These are phyloP conservation scores for Coenonympha glycerion DNA, from an alignment of 2,888 invertebrate species.

Conservation along the genomic window DNA sequence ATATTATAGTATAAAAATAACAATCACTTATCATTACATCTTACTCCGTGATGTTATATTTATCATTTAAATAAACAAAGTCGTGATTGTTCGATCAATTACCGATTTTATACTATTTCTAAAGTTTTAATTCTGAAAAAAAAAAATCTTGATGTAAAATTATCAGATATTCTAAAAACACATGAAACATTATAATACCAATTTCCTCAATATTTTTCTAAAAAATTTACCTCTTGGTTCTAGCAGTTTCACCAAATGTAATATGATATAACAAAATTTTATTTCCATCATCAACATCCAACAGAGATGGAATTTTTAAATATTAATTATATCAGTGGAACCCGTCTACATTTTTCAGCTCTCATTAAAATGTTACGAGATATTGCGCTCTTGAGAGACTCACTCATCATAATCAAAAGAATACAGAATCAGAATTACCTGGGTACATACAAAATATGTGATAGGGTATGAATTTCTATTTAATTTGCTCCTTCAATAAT, in stretches of 20 bases:
- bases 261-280: background rate
- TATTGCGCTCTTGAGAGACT: constrained; percentile 24
- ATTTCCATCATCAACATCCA: background rate
- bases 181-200: background rate
- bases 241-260: constrained; percentile 4
- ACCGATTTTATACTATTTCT: too few relatives aligned
- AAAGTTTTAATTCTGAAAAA: too few relatives aligned
- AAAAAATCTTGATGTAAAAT: too few relatives aligned
- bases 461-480: too few relatives aligned
- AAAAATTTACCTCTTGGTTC: too few relatives aligned
- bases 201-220: background rate
- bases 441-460: constrained; percentile 29
- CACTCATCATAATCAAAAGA: constrained; percentile 20
- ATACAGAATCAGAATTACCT: constrained; percentile 16
- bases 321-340: constrained; percentile 4
- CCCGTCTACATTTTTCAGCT: constrained; percentile 16
- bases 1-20: too few relatives aligned
- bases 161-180: too few relatives aligned
- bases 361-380: constrained; percentile 26
- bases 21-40: too few relatives aligned
- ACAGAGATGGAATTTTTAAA: constrained; percentile 9
- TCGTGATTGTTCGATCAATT: too few relatives aligned
- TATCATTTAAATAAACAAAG: too few relatives aligned
- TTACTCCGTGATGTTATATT: too few relatives aligned
- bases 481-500: too few relatives aligned